Evolutionary conservation across 2,888 invertebrate genomes (phyloP), one percentile per base, ranked within the genome.

Genomic region (Hoplodrina ambigua): DNA sequence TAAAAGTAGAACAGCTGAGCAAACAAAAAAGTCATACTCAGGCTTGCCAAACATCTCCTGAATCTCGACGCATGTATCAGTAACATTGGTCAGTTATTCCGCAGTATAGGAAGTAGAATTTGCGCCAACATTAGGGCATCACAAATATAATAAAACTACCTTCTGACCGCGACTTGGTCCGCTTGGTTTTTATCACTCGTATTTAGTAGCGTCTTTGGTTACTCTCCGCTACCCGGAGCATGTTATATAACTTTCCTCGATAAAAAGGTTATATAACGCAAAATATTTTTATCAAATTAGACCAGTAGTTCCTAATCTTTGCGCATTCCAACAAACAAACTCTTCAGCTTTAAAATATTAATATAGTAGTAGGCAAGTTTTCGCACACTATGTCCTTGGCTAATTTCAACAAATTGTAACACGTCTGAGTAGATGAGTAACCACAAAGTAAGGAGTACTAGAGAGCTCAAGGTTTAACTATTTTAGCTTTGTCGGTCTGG

Each of bases 391-490:
- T 19, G 66, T 67, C 75, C 80, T 79, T 79, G 69, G 33, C 52
- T 69, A 60, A 80, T 30, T 75, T 67, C 10, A 67, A 61, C 69
- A 72, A 79, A 69, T 79, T 72, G 55, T 72, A 79, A 69, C 75
- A 50, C 17, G 53, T 49, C 66, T 58, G 56, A 52, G 25, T 72
- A 56, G 25, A 52, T 56, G 55, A 65, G 59, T 65, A 20, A 70
- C 78, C 54, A 77, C 73, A 72, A 65, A 62, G 55, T 78, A 68
- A 54, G 49, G 17, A 68, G 25, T 46, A 50, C 37, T 61, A 20
- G 44, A 63, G 53, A 55, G 30, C 60, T 71, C 73, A 80, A 80
- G 73, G 73, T 58, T 60, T 37, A 65, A 76, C 63, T 56, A 62
- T 70, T 77, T 73, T 69, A 77, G 52, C 41, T 46, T 52, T 46